Evolutionary conservation across 2,797 vertebrate genomes (phyloP).

Genomic region (Myotis findleyi): DNA sequence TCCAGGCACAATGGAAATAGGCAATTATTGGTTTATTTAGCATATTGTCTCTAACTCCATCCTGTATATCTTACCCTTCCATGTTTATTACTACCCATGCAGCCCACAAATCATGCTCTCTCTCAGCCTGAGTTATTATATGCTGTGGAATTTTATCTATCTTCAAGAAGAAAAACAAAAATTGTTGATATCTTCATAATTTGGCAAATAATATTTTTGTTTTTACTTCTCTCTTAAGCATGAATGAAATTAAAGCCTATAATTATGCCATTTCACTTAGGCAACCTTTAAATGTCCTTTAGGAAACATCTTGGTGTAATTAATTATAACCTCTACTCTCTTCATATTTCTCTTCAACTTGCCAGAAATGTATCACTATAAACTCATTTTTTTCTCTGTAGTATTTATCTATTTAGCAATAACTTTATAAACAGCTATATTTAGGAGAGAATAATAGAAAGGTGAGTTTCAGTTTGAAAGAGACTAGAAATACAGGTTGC

Average conservation of each 20-base stretch:
- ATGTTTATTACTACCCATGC: background rate
- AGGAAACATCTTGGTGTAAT: background rate
- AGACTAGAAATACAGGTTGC: background rate
- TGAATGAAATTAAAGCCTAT: background rate
- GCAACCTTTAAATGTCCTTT: background rate
- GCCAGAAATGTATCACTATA: background rate
- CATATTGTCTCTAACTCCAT: accelerated
- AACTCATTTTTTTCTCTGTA: background rate
- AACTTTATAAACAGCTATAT: background rate
- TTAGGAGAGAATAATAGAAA: background rate
- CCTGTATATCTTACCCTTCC: background rate
- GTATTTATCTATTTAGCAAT: background rate
- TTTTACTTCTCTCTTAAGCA: background rate
- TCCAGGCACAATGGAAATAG: background rate
- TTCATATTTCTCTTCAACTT: background rate
- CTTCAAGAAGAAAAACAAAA: background rate
- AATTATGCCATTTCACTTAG: background rate
- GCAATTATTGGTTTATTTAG: background rate
- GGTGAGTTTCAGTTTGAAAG: background rate
- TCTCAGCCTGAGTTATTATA: background rate
- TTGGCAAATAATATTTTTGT: background rate
- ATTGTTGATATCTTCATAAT: background rate
- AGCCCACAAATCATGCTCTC: background rate
- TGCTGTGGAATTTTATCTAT: background rate
- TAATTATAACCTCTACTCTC: background rate